Percentiles rank a stretch among this genome's conserved stretches.
Conservation (phyloP, 2,888 invertebrate species). For the Drosophila colorata region DNA sequence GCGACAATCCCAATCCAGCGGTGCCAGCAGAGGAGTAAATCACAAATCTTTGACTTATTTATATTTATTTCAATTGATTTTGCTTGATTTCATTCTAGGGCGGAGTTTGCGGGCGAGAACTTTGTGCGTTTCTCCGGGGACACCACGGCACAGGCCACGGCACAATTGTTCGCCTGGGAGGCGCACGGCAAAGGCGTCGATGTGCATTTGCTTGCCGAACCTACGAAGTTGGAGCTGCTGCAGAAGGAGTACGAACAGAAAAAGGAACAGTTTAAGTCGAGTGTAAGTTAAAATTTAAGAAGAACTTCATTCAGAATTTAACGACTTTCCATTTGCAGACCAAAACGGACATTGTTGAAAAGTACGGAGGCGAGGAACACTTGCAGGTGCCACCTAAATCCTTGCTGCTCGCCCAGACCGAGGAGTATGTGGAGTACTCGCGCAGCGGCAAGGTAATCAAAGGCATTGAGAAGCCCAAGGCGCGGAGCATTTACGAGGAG, state of each 20-base stretch:
- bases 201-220: slow-evolving; percentile 98
- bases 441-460: slow-evolving; percentile 94
- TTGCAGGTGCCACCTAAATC: slow-evolving; percentile 94
- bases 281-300: slow-evolving; percentile 58
- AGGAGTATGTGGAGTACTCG: slow-evolving; percentile 98
- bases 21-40: slow-evolving; percentile 86
- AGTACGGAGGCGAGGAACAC: slow-evolving; percentile 98
- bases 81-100: slow-evolving; percentile 63
- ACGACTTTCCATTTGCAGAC: slow-evolving; percentile 86
- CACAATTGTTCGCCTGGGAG: slow-evolving; percentile 99
- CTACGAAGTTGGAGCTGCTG: slow-evolving; percentile 97
- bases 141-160: slow-evolving; percentile 94
- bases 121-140: slow-evolving; percentile 98
- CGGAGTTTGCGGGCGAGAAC: slow-evolving; percentile 97
- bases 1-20: slow-evolving; percentile 95
- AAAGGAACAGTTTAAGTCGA: slow-evolving; percentile 94
- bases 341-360: slow-evolving; percentile 93
- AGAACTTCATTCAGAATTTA: neutral
- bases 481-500: slow-evolving; percentile 96
- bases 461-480: slow-evolving; percentile 94
- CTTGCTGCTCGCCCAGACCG: slow-evolving; percentile 95
- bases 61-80: neutral
- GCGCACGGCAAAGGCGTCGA: slow-evolving; percentile 96
- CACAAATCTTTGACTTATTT: neutral
- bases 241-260: slow-evolving; percentile 95